phyloP scores from a whole-genome alignment of 1,140 invertebrate species.

The Melanaphis sacchari region DNA sequence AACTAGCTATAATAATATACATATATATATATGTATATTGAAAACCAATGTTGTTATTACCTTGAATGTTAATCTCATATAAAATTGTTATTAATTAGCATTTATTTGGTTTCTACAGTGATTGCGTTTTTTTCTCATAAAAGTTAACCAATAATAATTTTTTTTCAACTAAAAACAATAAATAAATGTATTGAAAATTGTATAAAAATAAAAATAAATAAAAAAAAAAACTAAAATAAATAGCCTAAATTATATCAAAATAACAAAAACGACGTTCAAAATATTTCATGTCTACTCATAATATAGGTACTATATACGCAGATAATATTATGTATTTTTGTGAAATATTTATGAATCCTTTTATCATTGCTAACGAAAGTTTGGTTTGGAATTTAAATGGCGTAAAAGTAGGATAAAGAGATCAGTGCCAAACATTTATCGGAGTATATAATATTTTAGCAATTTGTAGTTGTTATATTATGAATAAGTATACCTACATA shows the following conservation, averaged over 20 bases:
- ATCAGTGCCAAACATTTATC: constrained; percentile 5
- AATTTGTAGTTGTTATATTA: background rate
- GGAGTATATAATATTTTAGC: background rate
- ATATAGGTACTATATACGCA: too few relatives aligned
- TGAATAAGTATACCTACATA: background rate
- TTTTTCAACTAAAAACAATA: background rate
- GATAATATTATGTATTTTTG: background rate
- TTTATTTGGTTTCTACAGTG: background rate
- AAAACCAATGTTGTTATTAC: background rate
- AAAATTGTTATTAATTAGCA: background rate
- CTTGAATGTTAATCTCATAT: background rate
- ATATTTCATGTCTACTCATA: background rate
- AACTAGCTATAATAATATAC: background rate
- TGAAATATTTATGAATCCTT: background rate
- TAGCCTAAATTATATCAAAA: background rate
- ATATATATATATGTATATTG: background rate
- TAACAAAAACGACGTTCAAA: background rate
- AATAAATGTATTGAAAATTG: background rate
- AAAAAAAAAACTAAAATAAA: background rate
- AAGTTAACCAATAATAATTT: background rate
- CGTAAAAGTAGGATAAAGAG: background rate
- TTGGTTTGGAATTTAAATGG: background rate
- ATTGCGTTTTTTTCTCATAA: background rate
- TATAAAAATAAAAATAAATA: background rate
- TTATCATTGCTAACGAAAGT: background rate